phyloP scores from a whole-genome alignment of 2,113 vertebrate genomes.

The Perca flavescens region DNA sequence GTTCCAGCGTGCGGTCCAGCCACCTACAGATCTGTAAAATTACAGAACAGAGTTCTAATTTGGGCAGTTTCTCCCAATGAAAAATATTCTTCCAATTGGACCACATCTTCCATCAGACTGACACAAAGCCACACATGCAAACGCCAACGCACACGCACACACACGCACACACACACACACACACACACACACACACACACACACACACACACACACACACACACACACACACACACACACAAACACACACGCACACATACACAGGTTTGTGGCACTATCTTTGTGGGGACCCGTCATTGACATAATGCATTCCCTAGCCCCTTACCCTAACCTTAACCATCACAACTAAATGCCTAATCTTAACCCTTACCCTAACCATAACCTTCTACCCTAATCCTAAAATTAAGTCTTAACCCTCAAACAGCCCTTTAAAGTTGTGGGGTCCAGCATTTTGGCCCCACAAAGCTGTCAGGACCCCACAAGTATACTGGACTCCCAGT shows the following conservation, averaged over 20 bases:
- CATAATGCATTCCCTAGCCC: too few relatives aligned
- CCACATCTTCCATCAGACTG: slow-evolving; percentile 64
- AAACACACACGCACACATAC: slow-evolving; percentile 54
- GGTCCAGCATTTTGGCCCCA: too few relatives aligned
- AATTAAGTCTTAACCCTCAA: too few relatives aligned
- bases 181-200: slow-evolving; percentile 6
- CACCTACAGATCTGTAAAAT: slow-evolving; percentile 44
- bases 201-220: slow-evolving; percentile 12
- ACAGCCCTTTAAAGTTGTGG: too few relatives aligned
- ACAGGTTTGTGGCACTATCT: background rate
- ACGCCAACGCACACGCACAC: background rate
- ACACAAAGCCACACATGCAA: slow-evolving; percentile 55
- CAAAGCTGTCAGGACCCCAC: too few relatives aligned
- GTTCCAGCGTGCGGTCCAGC: background rate
- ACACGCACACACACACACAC: slow-evolving; percentile 50
- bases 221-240: slow-evolving; percentile 50
- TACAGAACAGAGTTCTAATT: slow-evolving; percentile 47
- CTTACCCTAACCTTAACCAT: too few relatives aligned
- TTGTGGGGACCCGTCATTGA: too few relatives aligned
- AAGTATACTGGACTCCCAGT: too few relatives aligned
- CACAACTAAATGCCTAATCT: too few relatives aligned
- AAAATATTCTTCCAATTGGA: slow-evolving; percentile 49
- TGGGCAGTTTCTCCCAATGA: slow-evolving; percentile 37
- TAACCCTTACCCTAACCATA: too few relatives aligned
- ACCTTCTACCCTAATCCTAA: too few relatives aligned